Evolutionary conservation across 1,140 invertebrate genomes (phyloP), one percentile per base, ranked within the genome.

Genomic region (Musca domestica): DNA sequence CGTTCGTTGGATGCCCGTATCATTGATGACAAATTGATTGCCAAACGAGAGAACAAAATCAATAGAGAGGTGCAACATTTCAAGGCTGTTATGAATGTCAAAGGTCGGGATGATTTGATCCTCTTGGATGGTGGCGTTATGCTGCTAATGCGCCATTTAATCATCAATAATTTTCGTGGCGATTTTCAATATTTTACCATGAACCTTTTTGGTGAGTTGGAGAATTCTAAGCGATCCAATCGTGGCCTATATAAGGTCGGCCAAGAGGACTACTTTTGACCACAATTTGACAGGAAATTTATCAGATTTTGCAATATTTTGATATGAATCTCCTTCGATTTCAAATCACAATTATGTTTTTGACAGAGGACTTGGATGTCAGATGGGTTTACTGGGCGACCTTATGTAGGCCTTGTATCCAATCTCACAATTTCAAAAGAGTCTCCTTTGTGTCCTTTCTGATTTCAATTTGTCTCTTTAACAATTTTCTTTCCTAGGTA

Each of bases 111-210:
- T 66, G 74, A 79, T 20, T 70, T 74, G 4, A 77, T 79, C 27
- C 73, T 79, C 0, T 65, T 78, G 0, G 77, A 79, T 27, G 77
- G 77, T 0, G 77, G 77, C 27, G 76, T 79, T 1, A 76, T 76
- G 70, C 66, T 79, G 12, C 70, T 79, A 0, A 79, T 79, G 77
- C 69, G 77, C 0, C 69, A 79, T 67, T 47, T 79, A 25, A 67
- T 79, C 2, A 71, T 76, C 47, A 72, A 79, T 52, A 79, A 76
- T 49, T 79, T 79, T 15, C 66, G 71, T 5, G 77, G 77, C 6
- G 58, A 51, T 47, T 79, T 74, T 25, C 72, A 79, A 58, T 79
- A 79, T 46, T 79, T 75, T 58, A 77, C 77, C 0, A 77, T 79
- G 77, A 79, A 79, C 22, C 34, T 79, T 2, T 76, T 71, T 22